phyloP scores from a whole-genome alignment of 2,113 vertebrate species.

The Climacteris rufus region DNA sequence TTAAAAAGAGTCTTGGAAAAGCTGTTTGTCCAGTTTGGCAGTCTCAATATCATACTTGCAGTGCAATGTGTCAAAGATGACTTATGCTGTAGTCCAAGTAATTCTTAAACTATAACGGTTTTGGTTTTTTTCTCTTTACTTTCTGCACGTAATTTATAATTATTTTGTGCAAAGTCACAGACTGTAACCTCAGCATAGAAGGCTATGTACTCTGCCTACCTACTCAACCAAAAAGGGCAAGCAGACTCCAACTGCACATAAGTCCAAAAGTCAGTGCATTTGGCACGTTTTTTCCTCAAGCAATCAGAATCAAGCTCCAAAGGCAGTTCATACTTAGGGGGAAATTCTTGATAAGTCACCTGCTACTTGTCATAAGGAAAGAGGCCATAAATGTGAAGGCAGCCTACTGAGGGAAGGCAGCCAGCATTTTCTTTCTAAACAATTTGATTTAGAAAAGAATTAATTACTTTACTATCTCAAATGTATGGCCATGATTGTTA shows the following conservation, averaged over 20 bases:
- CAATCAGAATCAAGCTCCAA: not conserved
- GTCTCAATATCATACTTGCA: not conserved
- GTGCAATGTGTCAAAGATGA: not conserved
- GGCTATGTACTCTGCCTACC: not conserved
- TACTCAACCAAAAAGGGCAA: not conserved
- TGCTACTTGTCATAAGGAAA: not conserved
- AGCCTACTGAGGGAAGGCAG: not conserved
- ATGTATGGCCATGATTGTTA: not conserved
- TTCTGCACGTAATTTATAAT: not conserved
- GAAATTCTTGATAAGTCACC: not conserved
- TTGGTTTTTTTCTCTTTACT: not conserved
- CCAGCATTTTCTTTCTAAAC: not conserved
- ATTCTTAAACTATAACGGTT: not conserved
- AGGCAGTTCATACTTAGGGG: not conserved
- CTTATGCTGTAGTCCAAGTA: not conserved
- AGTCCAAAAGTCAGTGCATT: not conserved
- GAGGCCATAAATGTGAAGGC: not conserved
- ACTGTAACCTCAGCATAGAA: accelerated
- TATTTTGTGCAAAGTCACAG: not conserved
- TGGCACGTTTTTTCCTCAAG: not conserved
- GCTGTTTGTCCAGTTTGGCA: not conserved
- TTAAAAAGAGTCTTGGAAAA: not conserved
- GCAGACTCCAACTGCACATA: not conserved
- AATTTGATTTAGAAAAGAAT: not conserved
- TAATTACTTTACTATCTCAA: not conserved